phyloP scores from a whole-genome alignment of 2,797 vertebrate genomes.

The Macropodus opercularis region DNA sequence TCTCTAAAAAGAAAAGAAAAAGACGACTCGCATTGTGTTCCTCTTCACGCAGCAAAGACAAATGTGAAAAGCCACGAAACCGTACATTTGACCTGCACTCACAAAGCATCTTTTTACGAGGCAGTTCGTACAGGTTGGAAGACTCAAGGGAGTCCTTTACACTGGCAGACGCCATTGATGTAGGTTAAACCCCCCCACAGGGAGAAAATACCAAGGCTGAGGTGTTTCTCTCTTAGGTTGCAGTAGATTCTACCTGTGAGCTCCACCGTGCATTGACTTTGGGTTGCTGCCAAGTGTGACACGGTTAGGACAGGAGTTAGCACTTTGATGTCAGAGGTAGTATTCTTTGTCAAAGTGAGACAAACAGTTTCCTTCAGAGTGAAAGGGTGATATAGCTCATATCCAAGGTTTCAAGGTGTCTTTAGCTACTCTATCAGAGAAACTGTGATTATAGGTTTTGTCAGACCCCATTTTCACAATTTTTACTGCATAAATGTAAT shows the following conservation, averaged over 20 bases:
- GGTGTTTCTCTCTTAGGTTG: background rate
- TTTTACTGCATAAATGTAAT: too few species aligned
- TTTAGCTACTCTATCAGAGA: conserved; percentile 11
- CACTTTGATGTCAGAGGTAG: conserved; percentile 19
- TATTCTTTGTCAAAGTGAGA: conserved; percentile 46
- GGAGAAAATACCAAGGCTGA: conserved; percentile 3
- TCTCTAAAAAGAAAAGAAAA: too few species aligned
- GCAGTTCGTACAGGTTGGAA: conserved; percentile 3
- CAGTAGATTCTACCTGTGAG: conserved; percentile 33
- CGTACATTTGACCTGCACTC: too few species aligned
- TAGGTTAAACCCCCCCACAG: conserved; percentile 10
- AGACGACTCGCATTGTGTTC: too few species aligned
- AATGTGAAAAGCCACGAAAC: too few species aligned
- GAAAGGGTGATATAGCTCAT: background rate
- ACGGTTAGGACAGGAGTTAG: conserved; percentile 34
- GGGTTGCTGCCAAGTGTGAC: conserved; percentile 48
- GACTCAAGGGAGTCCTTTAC: background rate
- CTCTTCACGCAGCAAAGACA: too few species aligned
- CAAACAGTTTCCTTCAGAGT: conserved; percentile 30
- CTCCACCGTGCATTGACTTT: conserved; percentile 16
- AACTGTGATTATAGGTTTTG: conserved; percentile 23
- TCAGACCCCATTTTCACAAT: too few species aligned
- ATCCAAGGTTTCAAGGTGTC: conserved; percentile 20
- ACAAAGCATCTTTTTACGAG: conserved; percentile 1
- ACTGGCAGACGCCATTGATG: conserved; percentile 11